Conservation (phyloP, 2,113 vertebrate genomes). For the Grammomys surdaster region DNA sequence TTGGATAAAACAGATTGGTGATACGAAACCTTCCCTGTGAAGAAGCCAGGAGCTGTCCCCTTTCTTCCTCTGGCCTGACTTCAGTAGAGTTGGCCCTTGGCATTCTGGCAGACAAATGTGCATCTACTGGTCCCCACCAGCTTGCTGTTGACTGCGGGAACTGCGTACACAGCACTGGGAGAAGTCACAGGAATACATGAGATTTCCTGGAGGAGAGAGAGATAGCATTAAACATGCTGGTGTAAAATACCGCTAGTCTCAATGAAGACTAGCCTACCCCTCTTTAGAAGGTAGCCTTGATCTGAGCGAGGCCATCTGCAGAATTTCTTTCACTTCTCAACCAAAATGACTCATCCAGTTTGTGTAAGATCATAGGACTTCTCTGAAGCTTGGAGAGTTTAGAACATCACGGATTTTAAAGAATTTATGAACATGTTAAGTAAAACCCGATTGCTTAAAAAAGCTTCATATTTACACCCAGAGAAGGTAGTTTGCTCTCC, state of each 20-base stretch:
- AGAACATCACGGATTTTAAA: neutral
- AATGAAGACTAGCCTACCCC: neutral
- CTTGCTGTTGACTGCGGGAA: neutral
- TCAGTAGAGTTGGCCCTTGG: neutral
- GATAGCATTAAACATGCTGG: neutral
- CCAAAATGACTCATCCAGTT: neutral
- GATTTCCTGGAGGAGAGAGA: neutral
- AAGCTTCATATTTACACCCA: neutral
- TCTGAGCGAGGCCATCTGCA: neutral
- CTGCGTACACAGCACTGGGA: neutral
- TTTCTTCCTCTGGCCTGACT: neutral
- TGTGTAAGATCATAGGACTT: neutral
- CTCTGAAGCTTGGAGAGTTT: neutral
- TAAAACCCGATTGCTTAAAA: neutral
- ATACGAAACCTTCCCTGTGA: neutral
- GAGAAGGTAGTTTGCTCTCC: neutral
- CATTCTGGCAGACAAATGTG: neutral
- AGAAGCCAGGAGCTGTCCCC: neutral
- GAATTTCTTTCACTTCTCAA: constrained; percentile 47
- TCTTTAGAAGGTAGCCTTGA: neutral
- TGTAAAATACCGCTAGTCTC: neutral
- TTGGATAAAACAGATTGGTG: neutral
- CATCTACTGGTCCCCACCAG: neutral
- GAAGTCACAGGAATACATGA: neutral
- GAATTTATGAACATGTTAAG: neutral